Percentiles rank a stretch among this genome's conserved stretches.
Conservation (phyloP, 2,113 vertebrate species). For the Mastomys natalensis region DNA sequence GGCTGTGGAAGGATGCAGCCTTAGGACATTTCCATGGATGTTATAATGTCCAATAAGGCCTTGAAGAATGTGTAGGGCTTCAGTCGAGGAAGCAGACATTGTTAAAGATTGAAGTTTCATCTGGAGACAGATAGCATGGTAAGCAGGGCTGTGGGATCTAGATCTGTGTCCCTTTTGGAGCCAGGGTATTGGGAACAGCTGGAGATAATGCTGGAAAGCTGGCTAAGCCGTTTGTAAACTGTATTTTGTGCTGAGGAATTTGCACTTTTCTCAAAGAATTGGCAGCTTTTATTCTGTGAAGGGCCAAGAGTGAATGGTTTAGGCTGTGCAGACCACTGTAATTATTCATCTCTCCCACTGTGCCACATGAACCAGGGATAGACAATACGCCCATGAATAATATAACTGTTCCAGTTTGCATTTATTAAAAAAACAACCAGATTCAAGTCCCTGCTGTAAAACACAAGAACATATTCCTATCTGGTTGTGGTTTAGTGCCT, state of each 20-base stretch:
- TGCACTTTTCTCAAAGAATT: neutral
- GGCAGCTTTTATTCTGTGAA: neutral
- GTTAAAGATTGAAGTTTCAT: neutral
- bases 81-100: neutral
- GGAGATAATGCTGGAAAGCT: neutral
- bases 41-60: neutral
- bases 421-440: neutral
- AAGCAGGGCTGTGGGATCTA: neutral
- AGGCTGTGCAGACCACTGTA: neutral
- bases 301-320: neutral
- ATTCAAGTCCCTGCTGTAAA: neutral
- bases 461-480: neutral
- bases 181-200: neutral
- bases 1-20: neutral
- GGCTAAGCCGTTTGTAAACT: neutral
- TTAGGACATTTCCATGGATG: neutral
- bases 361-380: neutral
- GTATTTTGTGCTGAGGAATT: neutral
- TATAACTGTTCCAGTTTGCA: neutral
- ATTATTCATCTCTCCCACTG: neutral
- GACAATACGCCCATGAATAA: neutral
- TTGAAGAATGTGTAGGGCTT: neutral
- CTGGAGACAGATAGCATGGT: neutral
- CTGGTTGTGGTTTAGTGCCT: neutral
- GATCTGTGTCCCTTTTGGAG: neutral